Percentiles rank a stretch among this genome's conserved stretches.
Conservation (phyloP, 2,888 invertebrate genomes). For the Thalpophila matura region DNA sequence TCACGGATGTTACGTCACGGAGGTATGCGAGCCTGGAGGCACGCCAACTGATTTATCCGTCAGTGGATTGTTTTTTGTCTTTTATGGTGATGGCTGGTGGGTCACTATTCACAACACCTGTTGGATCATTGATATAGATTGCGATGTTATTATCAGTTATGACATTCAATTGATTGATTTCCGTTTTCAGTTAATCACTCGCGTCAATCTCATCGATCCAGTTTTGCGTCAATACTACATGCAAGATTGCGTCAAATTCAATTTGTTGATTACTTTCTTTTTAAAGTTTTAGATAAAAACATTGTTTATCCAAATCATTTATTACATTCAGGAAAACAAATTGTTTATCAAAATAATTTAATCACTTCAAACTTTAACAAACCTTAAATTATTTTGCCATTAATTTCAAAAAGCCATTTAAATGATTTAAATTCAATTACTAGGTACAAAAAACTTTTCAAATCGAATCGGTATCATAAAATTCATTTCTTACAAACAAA, state of each 20-base stretch:
- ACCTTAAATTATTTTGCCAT: neutral
- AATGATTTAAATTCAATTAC: slow-evolving; percentile 12
- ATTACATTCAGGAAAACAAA: slow-evolving; percentile 38
- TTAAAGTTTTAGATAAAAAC: slow-evolving; percentile 2
- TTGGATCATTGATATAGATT: slow-evolving; percentile 63
- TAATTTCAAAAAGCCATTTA: slow-evolving; percentile 12
- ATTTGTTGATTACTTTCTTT: slow-evolving; percentile 17
- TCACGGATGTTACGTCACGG: slow-evolving; percentile 89
- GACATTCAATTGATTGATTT: slow-evolving; percentile 48
- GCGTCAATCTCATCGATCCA: slow-evolving; percentile 21
- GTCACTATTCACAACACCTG: slow-evolving; percentile 75
- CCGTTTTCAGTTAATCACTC: slow-evolving; percentile 29
- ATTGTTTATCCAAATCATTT: slow-evolving; percentile 31
- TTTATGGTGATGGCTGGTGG: slow-evolving; percentile 88
- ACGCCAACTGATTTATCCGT: slow-evolving; percentile 86
- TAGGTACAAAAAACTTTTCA: slow-evolving; percentile 32
- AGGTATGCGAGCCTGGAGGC: slow-evolving; percentile 84
- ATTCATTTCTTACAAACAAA: slow-evolving; percentile 45
- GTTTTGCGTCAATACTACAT: slow-evolving; percentile 3
- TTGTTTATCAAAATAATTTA: slow-evolving; percentile 24
- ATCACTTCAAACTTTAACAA: slow-evolving; percentile 15
- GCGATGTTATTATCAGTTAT: slow-evolving; percentile 51
- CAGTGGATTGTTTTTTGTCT: slow-evolving; percentile 87
- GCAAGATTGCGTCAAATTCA: slow-evolving; percentile 6
- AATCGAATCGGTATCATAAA: slow-evolving; percentile 42